Conservation (phyloP, 2,797 vertebrate species). For the Falco columbarius region DNA sequence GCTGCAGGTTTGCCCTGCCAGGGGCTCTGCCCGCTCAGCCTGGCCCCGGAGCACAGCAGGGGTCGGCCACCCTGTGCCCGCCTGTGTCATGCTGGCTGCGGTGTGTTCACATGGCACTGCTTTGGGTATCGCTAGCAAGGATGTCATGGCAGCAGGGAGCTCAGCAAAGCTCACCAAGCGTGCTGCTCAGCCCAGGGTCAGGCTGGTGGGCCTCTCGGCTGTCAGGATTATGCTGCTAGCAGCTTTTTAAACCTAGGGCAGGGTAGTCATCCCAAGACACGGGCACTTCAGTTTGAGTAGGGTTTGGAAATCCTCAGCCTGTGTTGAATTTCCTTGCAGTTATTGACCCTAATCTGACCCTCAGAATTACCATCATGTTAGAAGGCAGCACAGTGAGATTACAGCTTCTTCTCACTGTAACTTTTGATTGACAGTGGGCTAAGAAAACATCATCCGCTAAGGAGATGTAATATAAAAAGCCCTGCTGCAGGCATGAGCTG, state of each 20-base stretch:
- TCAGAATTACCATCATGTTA: neutral
- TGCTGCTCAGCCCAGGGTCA: neutral
- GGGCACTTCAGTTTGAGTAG: neutral
- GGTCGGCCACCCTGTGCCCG: no score
- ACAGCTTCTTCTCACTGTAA: neutral
- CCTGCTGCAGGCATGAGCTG: neutral
- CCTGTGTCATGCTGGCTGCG: fast-evolving
- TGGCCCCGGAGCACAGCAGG: fast-evolving
- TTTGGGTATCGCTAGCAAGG: neutral
- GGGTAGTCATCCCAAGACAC: neutral
- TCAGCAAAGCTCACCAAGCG: neutral
- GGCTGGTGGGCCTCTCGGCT: neutral
- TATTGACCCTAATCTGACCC: neutral
- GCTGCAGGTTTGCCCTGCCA: neutral
- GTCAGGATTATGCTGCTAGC: neutral
- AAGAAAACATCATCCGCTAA: neutral
- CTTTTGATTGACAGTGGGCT: neutral
- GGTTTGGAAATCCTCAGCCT: neutral
- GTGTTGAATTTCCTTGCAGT: neutral
- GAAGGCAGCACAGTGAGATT: neutral
- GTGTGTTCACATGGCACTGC: neutral
- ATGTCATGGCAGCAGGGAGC: neutral
- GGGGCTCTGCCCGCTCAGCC: neutral
- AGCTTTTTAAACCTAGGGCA: neutral
- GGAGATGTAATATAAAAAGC: neutral